phyloP scores from a whole-genome alignment of 2,888 invertebrate species.

The Lypha dubia region DNA sequence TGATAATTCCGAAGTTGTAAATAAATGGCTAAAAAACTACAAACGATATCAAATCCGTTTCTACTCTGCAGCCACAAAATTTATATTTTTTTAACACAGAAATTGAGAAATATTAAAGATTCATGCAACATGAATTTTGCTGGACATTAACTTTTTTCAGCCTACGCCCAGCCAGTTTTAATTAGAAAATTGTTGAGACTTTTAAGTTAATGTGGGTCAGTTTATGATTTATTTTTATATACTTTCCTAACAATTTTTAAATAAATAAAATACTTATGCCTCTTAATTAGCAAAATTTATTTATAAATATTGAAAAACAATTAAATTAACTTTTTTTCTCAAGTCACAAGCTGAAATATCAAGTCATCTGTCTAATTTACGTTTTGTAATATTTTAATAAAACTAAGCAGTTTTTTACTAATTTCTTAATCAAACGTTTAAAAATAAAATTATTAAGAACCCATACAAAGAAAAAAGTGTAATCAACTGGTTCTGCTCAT shows the following conservation, averaged over 20 bases:
- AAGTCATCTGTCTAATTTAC: conserved; percentile 49
- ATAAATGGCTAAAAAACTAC: no score
- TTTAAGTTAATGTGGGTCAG: conserved; percentile 3
- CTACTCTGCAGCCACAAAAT: no score
- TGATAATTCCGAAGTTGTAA: no score
- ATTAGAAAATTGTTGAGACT: no score
- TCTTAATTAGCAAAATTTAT: conserved; percentile 25
- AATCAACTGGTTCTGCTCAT: background rate
- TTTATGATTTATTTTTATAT: background rate
- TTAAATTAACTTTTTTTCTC: conserved; percentile 8
- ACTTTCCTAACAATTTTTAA: background rate
- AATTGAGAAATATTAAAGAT: no score
- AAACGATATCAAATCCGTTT: no score
- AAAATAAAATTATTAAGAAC: background rate
- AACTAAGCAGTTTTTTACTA: conserved; percentile 6
- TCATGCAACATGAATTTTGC: no score
- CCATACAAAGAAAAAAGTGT: background rate
- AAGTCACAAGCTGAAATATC: conserved; percentile 34
- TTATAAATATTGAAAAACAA: conserved; percentile 44
- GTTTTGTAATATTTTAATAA: conserved; percentile 28
- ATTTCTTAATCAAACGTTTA: conserved; percentile 16
- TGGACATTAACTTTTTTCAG: background rate
- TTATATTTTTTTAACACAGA: no score
- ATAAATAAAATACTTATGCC: background rate
- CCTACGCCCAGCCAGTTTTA: no score